A percentile compares a stretch with the other conserved stretches of the same genome.
Evolutionary conservation across 2,113 vertebrate species (phyloP).

Genomic region (Sapayoa aenigma): DNA sequence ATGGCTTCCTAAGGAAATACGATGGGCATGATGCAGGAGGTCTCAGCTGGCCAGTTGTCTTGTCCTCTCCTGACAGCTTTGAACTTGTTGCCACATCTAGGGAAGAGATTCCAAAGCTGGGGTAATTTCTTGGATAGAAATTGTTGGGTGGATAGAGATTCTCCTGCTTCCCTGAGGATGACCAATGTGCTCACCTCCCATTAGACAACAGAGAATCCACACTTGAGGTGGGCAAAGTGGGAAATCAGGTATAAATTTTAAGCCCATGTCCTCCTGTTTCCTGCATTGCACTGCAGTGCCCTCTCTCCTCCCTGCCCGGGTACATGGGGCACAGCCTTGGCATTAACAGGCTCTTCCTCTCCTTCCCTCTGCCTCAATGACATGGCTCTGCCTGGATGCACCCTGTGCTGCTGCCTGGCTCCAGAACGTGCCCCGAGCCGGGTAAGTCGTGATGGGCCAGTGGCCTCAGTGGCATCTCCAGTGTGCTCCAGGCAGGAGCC

Average conservation of each 20-base stretch:
- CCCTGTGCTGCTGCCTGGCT: neutral
- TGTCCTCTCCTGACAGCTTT: neutral
- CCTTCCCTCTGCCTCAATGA: neutral
- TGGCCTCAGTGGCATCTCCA: neutral
- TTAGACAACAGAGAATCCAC: neutral
- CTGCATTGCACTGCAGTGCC: neutral
- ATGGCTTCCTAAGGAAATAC: neutral
- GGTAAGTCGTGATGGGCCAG: neutral
- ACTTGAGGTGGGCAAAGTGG: neutral
- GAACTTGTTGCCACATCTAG: fast-evolving
- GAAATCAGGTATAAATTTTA: neutral
- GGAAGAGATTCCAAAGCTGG: neutral
- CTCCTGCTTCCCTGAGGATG: neutral
- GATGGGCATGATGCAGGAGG: neutral
- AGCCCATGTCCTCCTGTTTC: neutral
- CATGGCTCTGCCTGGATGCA: fast-evolving
- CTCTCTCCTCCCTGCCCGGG: neutral
- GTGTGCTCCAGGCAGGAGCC: neutral
- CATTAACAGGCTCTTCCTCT: neutral
- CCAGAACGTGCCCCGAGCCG: neutral
- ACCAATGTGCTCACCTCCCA: neutral
- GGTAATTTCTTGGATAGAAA: neutral
- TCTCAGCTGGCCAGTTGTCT: neutral
- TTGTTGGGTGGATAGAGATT: neutral
- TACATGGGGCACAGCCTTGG: neutral